Base-by-base conservation (phyloP, 1,140 invertebrate species). In the Drepana arcuata region DNA sequence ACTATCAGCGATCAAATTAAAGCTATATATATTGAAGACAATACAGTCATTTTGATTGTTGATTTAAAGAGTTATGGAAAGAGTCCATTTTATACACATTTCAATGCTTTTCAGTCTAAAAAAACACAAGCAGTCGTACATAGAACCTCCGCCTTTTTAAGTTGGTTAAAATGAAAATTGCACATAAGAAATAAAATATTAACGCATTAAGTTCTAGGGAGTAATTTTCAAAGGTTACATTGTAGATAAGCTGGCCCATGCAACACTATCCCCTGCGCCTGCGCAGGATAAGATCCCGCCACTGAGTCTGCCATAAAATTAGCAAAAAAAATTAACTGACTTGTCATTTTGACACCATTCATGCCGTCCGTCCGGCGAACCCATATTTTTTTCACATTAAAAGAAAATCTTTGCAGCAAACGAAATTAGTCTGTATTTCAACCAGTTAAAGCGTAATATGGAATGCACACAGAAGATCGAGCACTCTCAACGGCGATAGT, bases 311-410 rank as follows among this genome's bases (percentile, higher is more conserved):
- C 42, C 42, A 67, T 63, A 63, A 64, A 64, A 59, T 31, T 40
- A 26, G 61, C 62, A 73, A 74, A 74, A 77, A 69, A 70, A 59
- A 34, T 41, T 62, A 73, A 62, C 55, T 73, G 57, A 63, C 73
- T 73, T 68, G 72, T 77, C 71, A 77, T 72, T 73, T 75, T 80
- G 75, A 80, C 75, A 77, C 65, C 70, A 77, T 77, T 73, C 75
- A 80, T 75, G 46, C 70, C 59, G 68, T 50, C 58, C 63, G 64
- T 49, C 59, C 60, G 65, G 51, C n/a, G n/a, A 63, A 53, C 48
- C 42, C 14, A 43, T 70, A 74, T 71, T 67, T 60, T 70, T 30
- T 43, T 26, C 18, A 21, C 5, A 16, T 7, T 7, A n/a, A n/a
- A n/a, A n/a, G n/a, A n/a, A n/a, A n/a, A n/a, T n/a, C n/a, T n/a